Evolutionary conservation across 2,888 invertebrate genomes (phyloP).

Genomic region (Ochropleura plecta): DNA sequence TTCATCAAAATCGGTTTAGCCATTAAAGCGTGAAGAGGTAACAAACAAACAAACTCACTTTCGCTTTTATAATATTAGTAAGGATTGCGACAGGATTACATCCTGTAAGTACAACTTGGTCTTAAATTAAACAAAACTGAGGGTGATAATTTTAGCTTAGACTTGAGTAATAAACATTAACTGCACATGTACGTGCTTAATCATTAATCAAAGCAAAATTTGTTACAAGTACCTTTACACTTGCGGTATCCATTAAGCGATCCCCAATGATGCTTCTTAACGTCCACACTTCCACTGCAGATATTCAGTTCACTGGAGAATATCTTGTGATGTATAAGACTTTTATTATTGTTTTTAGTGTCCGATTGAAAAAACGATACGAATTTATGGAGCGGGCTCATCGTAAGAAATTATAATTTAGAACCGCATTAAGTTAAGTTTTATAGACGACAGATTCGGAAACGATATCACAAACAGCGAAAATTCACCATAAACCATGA

Average conservation of each 20-base stretch:
- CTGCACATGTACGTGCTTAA: background rate
- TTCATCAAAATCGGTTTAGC: too few species aligned
- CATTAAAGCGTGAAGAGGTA: too few species aligned
- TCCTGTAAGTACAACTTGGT: background rate
- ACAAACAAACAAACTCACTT: too few species aligned
- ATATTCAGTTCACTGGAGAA: constrained; percentile 91
- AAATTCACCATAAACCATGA: constrained; percentile 54
- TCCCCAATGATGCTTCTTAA: constrained; percentile 90
- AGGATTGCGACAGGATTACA: constrained; percentile 10
- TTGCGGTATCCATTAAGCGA: constrained; percentile 87
- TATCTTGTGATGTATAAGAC: constrained; percentile 86
- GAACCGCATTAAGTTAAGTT: constrained; percentile 25
- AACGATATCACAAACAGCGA: constrained; percentile 35
- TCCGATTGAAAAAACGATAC: constrained; percentile 92
- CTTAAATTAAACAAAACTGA: constrained; percentile 8
- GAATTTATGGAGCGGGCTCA: constrained; percentile 92
- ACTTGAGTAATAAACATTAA: constrained; percentile 9
- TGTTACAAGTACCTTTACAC: constrained; percentile 79
- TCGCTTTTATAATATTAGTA: too few species aligned
- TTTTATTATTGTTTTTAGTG: constrained; percentile 86
- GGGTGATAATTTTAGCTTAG: background rate
- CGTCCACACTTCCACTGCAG: constrained; percentile 80
- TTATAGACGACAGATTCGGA: constrained; percentile 1
- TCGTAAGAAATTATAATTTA: constrained; percentile 66
- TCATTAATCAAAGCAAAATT: constrained; percentile 1